Conservation (phyloP, 2,888 invertebrate genomes). For the Molorchus minor region DNA sequence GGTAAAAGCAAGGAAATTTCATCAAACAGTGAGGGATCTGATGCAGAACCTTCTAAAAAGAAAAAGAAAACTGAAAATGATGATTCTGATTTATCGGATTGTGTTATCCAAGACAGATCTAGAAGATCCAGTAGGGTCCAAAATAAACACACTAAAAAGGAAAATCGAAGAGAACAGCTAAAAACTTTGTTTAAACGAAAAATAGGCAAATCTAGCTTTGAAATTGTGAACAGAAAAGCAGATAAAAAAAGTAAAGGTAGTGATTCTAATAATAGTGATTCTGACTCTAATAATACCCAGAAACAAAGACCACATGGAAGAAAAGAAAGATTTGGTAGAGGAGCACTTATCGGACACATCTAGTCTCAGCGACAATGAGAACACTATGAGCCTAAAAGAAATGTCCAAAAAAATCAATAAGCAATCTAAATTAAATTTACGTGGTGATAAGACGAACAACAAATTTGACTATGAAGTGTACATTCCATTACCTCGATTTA, state of each 20-base stretch:
- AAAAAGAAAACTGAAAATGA: slow-evolving; percentile 18
- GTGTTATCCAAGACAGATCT: not conserved
- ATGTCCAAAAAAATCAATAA: slow-evolving; percentile 18
- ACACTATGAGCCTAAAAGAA: slow-evolving; percentile 6
- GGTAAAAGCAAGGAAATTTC: not conserved
- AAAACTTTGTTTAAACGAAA: slow-evolving; percentile 28
- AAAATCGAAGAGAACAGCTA: slow-evolving; percentile 17
- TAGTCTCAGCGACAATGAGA: slow-evolving; percentile 26
- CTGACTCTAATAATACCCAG: slow-evolving; percentile 1
- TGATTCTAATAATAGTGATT: slow-evolving; percentile 9
- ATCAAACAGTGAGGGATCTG: not conserved
- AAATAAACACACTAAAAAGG: slow-evolving; percentile 9
- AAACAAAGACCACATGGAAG: slow-evolving; percentile 5
- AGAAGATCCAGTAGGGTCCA: slow-evolving; percentile 25
- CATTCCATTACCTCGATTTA: slow-evolving; percentile 50
- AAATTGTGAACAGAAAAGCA: slow-evolving; percentile 20
- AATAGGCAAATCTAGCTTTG: slow-evolving; percentile 11
- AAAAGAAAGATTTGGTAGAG: slow-evolving; percentile 16
- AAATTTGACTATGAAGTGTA: slow-evolving; percentile 49
- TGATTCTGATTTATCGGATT: slow-evolving; percentile 14
- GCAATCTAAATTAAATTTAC: slow-evolving; percentile 23
- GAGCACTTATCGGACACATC: slow-evolving; percentile 24
- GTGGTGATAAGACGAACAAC: slow-evolving; percentile 2
- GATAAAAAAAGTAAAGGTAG: slow-evolving; percentile 1
- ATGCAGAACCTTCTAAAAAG: not conserved